Percentiles rank a stretch among this genome's conserved stretches.
Evolutionary conservation across 2,888 invertebrate genomes (phyloP).

Genomic region (Iselma pallidipennis): DNA sequence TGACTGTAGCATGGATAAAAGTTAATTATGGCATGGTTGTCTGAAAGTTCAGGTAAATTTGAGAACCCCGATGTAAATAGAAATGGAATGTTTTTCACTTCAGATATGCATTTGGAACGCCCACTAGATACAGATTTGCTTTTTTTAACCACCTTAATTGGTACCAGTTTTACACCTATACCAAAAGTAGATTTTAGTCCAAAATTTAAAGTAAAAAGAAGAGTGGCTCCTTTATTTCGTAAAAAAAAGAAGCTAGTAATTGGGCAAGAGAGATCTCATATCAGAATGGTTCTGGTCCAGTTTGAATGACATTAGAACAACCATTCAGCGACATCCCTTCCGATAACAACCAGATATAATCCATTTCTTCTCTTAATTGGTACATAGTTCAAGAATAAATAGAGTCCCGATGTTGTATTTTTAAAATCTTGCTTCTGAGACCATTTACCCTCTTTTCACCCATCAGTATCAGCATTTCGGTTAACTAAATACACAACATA

Average conservation of each 20-base stretch:
- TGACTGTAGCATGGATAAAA: conserved; percentile 45
- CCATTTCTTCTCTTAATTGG: not conserved
- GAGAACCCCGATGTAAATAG: conserved; percentile 32
- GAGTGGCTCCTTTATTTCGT: too few species aligned
- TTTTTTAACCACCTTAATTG: not conserved
- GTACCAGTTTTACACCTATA: not conserved
- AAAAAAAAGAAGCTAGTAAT: too few species aligned
- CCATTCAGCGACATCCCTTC: not conserved
- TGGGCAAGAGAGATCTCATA: not conserved
- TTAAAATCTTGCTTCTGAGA: too few species aligned
- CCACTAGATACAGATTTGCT: not conserved
- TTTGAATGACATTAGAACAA: not conserved
- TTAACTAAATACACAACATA: not conserved
- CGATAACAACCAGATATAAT: not conserved
- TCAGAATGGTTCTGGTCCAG: not conserved
- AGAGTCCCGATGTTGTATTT: not conserved
- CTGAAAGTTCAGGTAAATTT: conserved; percentile 40
- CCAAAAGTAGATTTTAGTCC: not conserved
- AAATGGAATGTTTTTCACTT: conserved; percentile 4
- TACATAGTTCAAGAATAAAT: not conserved
- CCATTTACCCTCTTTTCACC: not conserved
- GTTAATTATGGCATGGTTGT: conserved; percentile 45
- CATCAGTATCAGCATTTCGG: not conserved
- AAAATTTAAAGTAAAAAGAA: not conserved
- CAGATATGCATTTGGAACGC: not conserved